A percentile compares a stretch with the other conserved stretches of the same genome.
These are phyloP conservation scores for Papilio machaon DNA, from an alignment of 1,140 invertebrate species.

Conservation along the genomic window DNA sequence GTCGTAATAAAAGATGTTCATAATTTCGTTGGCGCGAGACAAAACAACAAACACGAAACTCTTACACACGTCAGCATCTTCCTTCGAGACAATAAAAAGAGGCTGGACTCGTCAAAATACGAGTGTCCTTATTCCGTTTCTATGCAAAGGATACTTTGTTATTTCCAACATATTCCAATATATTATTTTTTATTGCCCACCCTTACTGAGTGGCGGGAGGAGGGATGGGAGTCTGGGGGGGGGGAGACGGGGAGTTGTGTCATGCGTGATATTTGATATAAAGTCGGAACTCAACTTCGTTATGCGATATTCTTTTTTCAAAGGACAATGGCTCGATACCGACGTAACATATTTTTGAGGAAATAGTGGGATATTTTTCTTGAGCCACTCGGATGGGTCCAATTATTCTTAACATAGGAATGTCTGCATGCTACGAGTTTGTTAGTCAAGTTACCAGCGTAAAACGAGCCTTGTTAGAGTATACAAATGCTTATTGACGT, in stretches of 20 bases:
- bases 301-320: constrained; percentile 80
- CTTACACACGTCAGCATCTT: constrained; percentile 65
- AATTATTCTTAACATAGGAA: constrained; percentile 76
- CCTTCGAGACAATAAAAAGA: constrained; percentile 70
- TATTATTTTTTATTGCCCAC: constrained; percentile 83
- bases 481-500: constrained; percentile 41
- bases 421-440: constrained; percentile 64
- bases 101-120: constrained; percentile 72
- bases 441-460: constrained; percentile 56
- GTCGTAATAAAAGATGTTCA: constrained; percentile 50
- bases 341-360: constrained; percentile 75
- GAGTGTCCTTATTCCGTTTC: constrained; percentile 68
- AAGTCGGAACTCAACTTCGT: constrained; percentile 80
- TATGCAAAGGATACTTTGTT: constrained; percentile 79
- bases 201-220: constrained; percentile 41
- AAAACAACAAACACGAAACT: constrained; percentile 62
- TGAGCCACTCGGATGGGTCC: constrained; percentile 67
- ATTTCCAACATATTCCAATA: constrained; percentile 83
- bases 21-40: constrained; percentile 64
- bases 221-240: constrained; percentile 37
- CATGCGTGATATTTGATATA: constrained; percentile 82
- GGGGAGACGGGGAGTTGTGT: constrained; percentile 66
- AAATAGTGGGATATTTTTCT: constrained; percentile 76
- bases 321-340: constrained; percentile 75
- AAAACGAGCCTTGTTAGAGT: constrained; percentile 49